These are phyloP conservation scores for Fragum sueziense DNA, from an alignment of 2,888 invertebrate species.

Conservation along the genomic window DNA sequence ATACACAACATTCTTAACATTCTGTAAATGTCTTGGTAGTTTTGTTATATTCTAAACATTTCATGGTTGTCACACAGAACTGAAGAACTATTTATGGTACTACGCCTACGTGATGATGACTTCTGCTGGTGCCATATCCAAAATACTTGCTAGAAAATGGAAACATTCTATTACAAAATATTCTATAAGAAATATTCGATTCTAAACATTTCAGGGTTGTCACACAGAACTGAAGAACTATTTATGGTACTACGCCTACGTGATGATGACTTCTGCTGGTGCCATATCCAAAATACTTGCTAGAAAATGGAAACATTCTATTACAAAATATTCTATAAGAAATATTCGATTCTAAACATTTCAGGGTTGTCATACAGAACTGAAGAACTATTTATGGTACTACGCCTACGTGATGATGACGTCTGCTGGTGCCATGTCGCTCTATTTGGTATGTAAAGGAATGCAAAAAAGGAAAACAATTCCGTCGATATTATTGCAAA, in stretches of 20 bases:
- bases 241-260: slow-evolving; percentile 34
- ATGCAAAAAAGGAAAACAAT: neutral
- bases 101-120: slow-evolving; percentile 34
- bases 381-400: slow-evolving; percentile 38
- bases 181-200: too few relatives aligned
- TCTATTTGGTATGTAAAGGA: slow-evolving; percentile 32
- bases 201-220: slow-evolving; percentile 53
- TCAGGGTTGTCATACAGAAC: slow-evolving; percentile 45
- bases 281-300: slow-evolving; percentile 2
- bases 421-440: slow-evolving; percentile 8
- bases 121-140: slow-evolving; percentile 5
- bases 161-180: neutral
- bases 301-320: neutral
- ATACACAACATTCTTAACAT: too few relatives aligned
- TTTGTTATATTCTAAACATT: too few relatives aligned
- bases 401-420: slow-evolving; percentile 35
- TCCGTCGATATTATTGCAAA: neutral
- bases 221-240: slow-evolving; percentile 34
- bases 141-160: neutral
- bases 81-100: slow-evolving; percentile 37
- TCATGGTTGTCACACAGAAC: slow-evolving; percentile 43
- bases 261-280: slow-evolving; percentile 20
- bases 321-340: too few relatives aligned
- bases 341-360: too few relatives aligned
- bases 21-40: too few relatives aligned